Conservation (phyloP, 2,113 vertebrate species). For the Campylomormyrus numenius region DNA sequence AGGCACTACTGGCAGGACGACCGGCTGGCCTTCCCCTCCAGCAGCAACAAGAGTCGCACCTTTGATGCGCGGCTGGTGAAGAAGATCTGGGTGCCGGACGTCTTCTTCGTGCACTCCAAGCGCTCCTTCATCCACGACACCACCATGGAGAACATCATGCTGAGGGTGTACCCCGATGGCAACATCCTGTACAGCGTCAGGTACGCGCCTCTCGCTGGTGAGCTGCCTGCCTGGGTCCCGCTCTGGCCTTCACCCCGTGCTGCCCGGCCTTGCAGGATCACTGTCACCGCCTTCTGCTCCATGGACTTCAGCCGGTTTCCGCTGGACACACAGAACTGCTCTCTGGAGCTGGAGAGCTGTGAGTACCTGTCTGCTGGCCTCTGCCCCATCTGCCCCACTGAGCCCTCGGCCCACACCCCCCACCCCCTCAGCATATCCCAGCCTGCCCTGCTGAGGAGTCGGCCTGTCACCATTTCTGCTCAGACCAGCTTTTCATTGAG, state of each 20-base stretch:
- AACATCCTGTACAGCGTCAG: conserved; percentile 85
- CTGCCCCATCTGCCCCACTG: background rate
- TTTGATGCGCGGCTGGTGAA: conserved; percentile 81
- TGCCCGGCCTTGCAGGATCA: conserved; percentile 63
- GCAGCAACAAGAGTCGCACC: conserved; percentile 80
- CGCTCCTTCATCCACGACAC: conserved; percentile 88
- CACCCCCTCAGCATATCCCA: no score
- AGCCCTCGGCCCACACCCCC: background rate
- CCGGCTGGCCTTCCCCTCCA: conserved; percentile 78
- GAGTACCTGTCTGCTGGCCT: conserved; percentile 49
- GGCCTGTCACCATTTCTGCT: background rate
- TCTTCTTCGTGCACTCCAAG: conserved; percentile 90
- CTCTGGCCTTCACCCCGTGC: conserved; percentile 14
- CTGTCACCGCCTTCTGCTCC: conserved; percentile 81
- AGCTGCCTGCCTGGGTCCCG: background rate
- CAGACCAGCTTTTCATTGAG: background rate
- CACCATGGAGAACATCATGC: conserved; percentile 85
- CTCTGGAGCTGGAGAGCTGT: conserved; percentile 90
- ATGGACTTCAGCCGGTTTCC: conserved; percentile 94
- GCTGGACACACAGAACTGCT: conserved; percentile 87
- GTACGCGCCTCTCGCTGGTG: conserved; percentile 43
- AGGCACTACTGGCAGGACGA: conserved; percentile 95
- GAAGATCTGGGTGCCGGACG: conserved; percentile 90
- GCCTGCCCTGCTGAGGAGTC: background rate
- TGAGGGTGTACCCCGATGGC: conserved; percentile 76